These are phyloP conservation scores for Proteles cristata DNA, from an alignment of 2,113 vertebrate genomes.

Conservation along the genomic window DNA sequence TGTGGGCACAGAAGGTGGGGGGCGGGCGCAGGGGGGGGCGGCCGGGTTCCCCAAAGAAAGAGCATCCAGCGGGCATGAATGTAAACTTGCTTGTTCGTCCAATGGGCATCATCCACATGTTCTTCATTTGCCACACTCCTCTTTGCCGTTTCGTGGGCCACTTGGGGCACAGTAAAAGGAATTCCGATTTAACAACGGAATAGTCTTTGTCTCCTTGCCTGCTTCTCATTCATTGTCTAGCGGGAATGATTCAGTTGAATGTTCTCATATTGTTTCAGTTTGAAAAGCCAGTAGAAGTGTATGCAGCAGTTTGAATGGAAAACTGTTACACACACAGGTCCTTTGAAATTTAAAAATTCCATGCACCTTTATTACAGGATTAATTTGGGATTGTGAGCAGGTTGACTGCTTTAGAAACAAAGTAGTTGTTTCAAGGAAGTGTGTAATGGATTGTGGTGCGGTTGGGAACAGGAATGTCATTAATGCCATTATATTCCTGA, in stretches of 20 bases:
- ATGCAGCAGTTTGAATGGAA: background rate
- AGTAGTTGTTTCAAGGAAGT: conserved; percentile 60
- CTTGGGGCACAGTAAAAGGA: conserved; percentile 3
- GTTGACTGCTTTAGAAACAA: conserved; percentile 61
- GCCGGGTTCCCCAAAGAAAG: background rate
- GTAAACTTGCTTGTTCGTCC: conserved; percentile 35
- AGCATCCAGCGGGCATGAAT: background rate
- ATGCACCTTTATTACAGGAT: background rate
- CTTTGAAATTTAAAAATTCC: conserved; percentile 18
- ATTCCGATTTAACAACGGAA: background rate
- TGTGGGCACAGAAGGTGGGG: background rate
- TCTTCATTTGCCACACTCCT: conserved; percentile 9
- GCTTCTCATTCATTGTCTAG: conserved; percentile 22
- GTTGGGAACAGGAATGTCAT: conserved; percentile 20
- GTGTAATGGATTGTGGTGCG: conserved; percentile 38
- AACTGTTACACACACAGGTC: conserved; percentile 33
- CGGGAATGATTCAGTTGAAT: conserved; percentile 17
- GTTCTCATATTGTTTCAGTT: conserved; percentile 24
- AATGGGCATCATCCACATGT: background rate
- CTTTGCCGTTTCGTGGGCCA: background rate
- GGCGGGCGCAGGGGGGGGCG: background rate
- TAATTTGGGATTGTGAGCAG: conserved; percentile 12
- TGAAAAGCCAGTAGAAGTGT: conserved; percentile 9
- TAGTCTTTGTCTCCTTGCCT: background rate
- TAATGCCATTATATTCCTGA: conserved; percentile 49